Evolutionary conservation across 2,888 invertebrate species (phyloP).

Genomic region (Mythimna ferrago): DNA sequence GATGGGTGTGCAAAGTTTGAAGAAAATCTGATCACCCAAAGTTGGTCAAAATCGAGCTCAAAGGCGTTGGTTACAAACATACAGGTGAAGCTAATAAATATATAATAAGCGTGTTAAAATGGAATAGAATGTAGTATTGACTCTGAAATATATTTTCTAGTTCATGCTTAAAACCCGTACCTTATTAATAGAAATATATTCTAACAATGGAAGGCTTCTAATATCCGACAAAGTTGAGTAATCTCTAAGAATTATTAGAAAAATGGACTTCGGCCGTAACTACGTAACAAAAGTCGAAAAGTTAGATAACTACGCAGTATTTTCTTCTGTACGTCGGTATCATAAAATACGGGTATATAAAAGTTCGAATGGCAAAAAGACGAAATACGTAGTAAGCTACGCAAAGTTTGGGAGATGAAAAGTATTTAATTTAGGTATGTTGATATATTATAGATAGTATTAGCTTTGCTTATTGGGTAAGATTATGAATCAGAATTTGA

Average conservation of each 20-base stretch:
- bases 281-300: constrained; percentile 43
- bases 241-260: constrained; percentile 53
- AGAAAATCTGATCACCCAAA: too few relatives aligned
- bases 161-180: background rate
- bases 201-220: constrained; percentile 37
- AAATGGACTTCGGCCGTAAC: constrained; percentile 33
- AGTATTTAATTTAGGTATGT: constrained; percentile 41
- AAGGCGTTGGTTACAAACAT: too few relatives aligned
- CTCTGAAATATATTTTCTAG: background rate
- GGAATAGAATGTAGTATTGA: background rate
- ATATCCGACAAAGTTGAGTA: constrained; percentile 38
- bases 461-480: background rate
- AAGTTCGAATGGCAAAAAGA: constrained; percentile 35
- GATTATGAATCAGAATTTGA: background rate
- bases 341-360: constrained; percentile 47
- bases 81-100: too few relatives aligned
- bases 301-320: constrained; percentile 47
- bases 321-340: constrained; percentile 29
- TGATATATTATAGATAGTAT: background rate
- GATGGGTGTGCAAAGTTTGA: too few relatives aligned
- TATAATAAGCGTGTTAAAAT: too few relatives aligned
- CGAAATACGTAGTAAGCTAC: constrained; percentile 28
- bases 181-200: constrained; percentile 27
- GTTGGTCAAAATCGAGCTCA: too few relatives aligned
- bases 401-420: constrained; percentile 36